phyloP scores from a whole-genome alignment of 2,797 vertebrate genomes.

The Apodemus agrarius region DNA sequence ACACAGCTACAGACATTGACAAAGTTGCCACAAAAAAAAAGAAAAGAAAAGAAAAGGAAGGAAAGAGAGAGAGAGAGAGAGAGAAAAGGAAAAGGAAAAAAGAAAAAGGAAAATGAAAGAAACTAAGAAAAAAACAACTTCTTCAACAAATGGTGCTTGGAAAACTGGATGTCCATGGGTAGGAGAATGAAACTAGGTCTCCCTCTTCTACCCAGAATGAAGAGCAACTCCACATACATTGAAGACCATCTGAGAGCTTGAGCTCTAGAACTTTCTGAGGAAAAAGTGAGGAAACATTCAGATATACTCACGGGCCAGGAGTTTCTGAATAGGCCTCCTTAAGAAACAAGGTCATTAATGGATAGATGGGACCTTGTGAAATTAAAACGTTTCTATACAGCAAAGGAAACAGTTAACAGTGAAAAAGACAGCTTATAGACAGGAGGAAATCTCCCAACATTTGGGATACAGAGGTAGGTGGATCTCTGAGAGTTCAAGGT shows the following conservation, averaged over 20 bases:
- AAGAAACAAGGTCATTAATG: background rate
- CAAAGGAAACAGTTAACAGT: background rate
- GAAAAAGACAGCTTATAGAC: background rate
- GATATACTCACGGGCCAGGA: too few species aligned
- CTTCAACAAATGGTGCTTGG: background rate
- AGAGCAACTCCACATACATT: background rate
- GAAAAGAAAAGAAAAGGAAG: too few species aligned
- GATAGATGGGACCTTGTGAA: background rate
- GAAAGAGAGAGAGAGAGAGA: too few species aligned
- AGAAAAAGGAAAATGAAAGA: background rate
- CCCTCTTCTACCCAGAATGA: background rate
- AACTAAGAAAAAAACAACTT: background rate
- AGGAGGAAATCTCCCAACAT: background rate
- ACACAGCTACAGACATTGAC: background rate
- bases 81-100: background rate
- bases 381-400: background rate
- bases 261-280: background rate
- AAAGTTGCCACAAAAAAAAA: background rate
- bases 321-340: background rate
- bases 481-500: background rate
- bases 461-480: background rate
- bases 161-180: background rate
- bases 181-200: background rate
- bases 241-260: background rate
- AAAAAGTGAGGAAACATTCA: background rate